Evolutionary conservation across 1,140 invertebrate genomes (phyloP).

Genomic region (Grapholita molesta): DNA sequence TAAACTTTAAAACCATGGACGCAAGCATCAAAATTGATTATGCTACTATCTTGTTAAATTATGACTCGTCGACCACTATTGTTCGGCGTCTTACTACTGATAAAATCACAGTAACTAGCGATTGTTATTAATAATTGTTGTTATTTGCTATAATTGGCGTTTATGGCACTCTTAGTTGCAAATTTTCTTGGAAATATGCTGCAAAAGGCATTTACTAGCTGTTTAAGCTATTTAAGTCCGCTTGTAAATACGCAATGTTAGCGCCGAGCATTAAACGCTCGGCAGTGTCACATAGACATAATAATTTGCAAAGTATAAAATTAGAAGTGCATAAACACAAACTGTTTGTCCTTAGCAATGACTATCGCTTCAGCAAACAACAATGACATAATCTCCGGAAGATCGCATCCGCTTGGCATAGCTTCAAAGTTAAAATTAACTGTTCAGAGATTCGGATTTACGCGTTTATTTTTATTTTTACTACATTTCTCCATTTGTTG

Average conservation of each 20-base stretch:
- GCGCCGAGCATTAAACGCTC: too few relatives aligned
- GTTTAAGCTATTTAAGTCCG: background rate
- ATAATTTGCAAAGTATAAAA: background rate
- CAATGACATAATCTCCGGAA: conserved; percentile 66
- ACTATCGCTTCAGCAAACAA: conserved; percentile 30
- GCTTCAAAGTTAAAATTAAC: conserved; percentile 51
- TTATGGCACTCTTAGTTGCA: background rate
- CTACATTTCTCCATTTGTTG: conserved; percentile 18
- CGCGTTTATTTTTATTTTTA: conserved; percentile 18
- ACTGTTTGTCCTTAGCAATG: conserved; percentile 18
- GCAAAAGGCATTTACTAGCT: background rate
- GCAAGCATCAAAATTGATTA: background rate
- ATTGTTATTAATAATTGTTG: conserved; percentile 5
- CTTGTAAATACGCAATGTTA: background rate
- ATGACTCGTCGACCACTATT: background rate
- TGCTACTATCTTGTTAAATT: background rate
- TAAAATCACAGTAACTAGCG: conserved; percentile 14
- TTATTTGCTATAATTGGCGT: conserved; percentile 8
- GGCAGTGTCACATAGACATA: too few relatives aligned
- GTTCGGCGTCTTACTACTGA: conserved; percentile 9
- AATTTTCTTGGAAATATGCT: background rate
- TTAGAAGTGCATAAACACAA: background rate
- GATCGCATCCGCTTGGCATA: conserved; percentile 66
- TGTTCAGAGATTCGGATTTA: conserved; percentile 18
- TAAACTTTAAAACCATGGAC: background rate